Conservation (phyloP, 2,888 invertebrate species). For the Oithona nana region DNA sequence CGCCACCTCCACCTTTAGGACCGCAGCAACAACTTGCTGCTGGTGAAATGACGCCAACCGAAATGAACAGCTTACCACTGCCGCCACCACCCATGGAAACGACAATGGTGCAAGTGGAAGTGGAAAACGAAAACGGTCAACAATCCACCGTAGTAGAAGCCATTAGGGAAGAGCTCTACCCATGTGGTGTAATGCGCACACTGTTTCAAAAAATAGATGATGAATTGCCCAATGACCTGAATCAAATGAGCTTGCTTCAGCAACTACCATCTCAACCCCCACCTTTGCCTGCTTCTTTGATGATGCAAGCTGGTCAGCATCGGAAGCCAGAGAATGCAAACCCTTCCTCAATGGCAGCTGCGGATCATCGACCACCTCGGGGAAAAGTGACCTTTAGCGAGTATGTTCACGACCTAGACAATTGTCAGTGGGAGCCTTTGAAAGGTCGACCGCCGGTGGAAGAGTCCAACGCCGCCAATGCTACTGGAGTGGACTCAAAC, state of each 20-base stretch:
- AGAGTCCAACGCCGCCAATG: not conserved
- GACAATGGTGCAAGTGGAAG: no score
- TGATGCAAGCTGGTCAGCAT: no score
- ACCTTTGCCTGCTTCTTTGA: not conserved
- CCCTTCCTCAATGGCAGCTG: not conserved
- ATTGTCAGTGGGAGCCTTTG: not conserved
- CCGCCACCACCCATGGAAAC: not conserved
- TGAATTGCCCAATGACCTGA: not conserved
- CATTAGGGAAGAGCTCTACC: constrained; percentile 10
- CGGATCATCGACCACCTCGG: not conserved
- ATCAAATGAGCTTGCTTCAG: constrained; percentile 9
- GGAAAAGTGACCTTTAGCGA: not conserved
- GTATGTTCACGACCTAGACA: not conserved
- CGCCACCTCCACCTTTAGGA: not conserved
- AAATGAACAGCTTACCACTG: not conserved
- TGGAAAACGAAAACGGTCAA: no score
- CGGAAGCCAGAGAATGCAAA: not conserved
- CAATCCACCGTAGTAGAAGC: not conserved
- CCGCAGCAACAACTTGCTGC: no score
- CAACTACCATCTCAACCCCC: constrained; percentile 2
- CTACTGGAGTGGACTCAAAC: not conserved
- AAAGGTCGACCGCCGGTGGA: not conserved
- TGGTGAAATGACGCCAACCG: not conserved
- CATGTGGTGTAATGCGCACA: constrained; percentile 5
- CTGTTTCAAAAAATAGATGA: not conserved